A percentile compares a stretch with the other conserved stretches of the same genome.
Conservation (phyloP, 2,113 vertebrate genomes). For the Mus pahari region DNA sequence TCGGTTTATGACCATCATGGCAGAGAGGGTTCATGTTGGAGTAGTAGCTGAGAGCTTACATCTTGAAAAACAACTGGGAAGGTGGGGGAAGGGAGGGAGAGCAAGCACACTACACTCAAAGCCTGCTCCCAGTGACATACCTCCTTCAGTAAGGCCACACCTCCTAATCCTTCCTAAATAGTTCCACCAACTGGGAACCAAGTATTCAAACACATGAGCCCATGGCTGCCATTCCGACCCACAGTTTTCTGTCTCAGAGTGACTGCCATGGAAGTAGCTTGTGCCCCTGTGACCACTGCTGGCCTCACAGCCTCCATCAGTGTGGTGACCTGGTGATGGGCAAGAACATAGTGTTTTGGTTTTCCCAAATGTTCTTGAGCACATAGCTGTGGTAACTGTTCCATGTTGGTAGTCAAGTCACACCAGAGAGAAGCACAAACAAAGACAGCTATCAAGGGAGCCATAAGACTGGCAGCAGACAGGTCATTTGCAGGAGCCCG, state of each 20-base stretch:
- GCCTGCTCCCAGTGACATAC: background rate
- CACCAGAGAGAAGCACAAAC: background rate
- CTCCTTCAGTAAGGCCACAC: background rate
- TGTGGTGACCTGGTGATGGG: background rate
- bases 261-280: background rate
- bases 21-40: background rate
- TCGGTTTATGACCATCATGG: too few species aligned
- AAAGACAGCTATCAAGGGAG: background rate
- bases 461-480: fast-evolving
- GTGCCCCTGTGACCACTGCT: background rate
- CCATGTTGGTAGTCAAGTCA: background rate
- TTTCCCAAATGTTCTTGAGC: background rate
- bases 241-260: background rate
- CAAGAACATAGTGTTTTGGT: fast-evolving
- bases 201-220: background rate
- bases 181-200: background rate
- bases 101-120: background rate
- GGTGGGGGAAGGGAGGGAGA: too few species aligned
- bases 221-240: background rate
- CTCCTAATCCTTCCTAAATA: background rate
- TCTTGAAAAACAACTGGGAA: background rate
- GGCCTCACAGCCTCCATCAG: background rate
- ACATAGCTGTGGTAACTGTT: background rate
- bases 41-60: background rate
- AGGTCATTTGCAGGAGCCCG: background rate